Conservation (phyloP, 1,140 invertebrate genomes). For the Probaryconus sp. region DNA sequence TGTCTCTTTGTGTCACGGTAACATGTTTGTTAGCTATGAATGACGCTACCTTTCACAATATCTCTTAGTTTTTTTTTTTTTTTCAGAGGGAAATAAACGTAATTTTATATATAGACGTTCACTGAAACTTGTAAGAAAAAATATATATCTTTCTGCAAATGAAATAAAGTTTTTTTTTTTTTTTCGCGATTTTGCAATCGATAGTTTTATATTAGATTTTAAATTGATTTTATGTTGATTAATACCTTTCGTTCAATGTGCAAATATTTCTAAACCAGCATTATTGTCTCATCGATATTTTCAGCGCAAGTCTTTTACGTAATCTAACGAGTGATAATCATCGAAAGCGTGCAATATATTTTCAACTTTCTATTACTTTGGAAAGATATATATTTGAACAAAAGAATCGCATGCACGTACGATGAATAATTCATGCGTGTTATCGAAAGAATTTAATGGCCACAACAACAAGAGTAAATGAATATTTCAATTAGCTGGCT, state of each 20-base stretch:
- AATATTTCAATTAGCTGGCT: constrained; percentile 19
- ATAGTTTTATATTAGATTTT: no score
- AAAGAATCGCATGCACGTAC: constrained; percentile 20
- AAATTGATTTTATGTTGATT: no score
- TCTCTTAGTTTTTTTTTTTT: constrained; percentile 27
- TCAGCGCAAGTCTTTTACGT: no score
- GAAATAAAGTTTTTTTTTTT: no score
- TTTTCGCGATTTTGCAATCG: no score
- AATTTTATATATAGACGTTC: no score
- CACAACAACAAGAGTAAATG: constrained; percentile 26
- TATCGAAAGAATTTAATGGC: constrained; percentile 20
- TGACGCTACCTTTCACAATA: constrained; percentile 54
- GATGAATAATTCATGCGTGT: constrained; percentile 36
- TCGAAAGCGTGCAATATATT: constrained; percentile 2
- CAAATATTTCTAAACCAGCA: no score
- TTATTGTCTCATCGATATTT: no score
- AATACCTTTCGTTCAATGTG: no score
- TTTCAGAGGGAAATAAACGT: no score
- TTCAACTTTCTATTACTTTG: constrained; percentile 38
- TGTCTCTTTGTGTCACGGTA: constrained; percentile 38
- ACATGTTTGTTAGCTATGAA: constrained; percentile 53
- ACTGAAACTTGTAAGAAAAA: no score
- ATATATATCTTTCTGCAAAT: no score
- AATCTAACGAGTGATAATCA: background rate
- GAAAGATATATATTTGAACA: constrained; percentile 18